Conservation (phyloP, 2,888 invertebrate genomes). For the Diarsia mendica region DNA sequence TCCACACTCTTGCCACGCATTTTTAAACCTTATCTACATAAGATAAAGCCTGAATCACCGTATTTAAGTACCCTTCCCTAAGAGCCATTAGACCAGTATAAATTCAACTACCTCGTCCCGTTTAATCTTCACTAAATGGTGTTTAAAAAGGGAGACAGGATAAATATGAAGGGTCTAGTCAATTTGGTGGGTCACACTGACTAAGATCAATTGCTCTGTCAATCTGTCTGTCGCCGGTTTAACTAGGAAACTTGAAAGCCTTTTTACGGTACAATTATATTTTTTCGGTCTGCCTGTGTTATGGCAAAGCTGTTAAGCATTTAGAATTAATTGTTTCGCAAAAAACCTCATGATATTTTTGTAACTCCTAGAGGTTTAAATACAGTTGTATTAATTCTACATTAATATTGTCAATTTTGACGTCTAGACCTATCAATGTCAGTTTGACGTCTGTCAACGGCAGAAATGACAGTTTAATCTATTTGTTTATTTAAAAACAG, state of each 20-base stretch:
- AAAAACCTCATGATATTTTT: neutral
- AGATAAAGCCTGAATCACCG: constrained; percentile 49
- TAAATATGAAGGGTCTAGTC: constrained; percentile 45
- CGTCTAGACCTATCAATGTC: constrained; percentile 28
- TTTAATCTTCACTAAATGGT: constrained; percentile 34
- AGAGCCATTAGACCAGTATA: constrained; percentile 36
- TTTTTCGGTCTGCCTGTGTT: constrained; percentile 45
- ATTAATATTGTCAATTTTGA: constrained; percentile 25
- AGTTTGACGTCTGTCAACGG: constrained; percentile 47
- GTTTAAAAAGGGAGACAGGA: constrained; percentile 23
- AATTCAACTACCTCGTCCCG: constrained; percentile 40
- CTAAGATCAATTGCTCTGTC: constrained; percentile 65
- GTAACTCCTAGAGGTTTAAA: constrained; percentile 5
- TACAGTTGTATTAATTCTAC: constrained; percentile 2
- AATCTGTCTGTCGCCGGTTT: constrained; percentile 51
- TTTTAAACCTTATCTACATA: constrained; percentile 53
- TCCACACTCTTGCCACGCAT: constrained; percentile 25
- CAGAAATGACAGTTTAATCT: constrained; percentile 17
- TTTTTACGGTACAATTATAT: constrained; percentile 48
- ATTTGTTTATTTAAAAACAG: neutral
- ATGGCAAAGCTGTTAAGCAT: constrained; percentile 17
- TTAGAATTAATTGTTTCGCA: constrained; percentile 33
- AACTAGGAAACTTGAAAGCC: constrained; percentile 56
- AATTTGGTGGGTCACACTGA: constrained; percentile 52
- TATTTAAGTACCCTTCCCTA: constrained; percentile 33